A percentile compares a stretch with the other conserved stretches of the same genome.
These are phyloP conservation scores for Zeuzera pyrina DNA, from an alignment of 2,888 invertebrate genomes.

Conservation along the genomic window DNA sequence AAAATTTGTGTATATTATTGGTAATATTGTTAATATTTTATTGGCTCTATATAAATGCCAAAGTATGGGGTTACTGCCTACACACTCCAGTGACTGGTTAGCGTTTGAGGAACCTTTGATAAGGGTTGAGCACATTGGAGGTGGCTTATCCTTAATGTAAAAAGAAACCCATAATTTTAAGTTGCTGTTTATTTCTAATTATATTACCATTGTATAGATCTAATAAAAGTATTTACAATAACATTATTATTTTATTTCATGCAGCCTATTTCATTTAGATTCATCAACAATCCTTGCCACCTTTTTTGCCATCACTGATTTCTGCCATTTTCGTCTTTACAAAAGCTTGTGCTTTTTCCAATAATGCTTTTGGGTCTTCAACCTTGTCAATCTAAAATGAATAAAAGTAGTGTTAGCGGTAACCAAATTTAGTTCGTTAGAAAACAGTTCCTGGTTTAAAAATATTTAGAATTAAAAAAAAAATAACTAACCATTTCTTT, in stretches of 20 bases:
- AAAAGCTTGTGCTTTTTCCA: conserved; percentile 79
- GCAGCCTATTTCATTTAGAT: conserved; percentile 17
- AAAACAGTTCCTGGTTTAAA: conserved; percentile 42
- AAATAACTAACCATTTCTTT: conserved; percentile 53
- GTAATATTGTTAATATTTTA: conserved; percentile 92
- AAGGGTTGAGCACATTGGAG: conserved; percentile 88
- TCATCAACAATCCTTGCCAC: conserved; percentile 28
- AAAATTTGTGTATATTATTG: conserved; percentile 93
- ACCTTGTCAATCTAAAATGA: conserved; percentile 84
- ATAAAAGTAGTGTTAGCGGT: conserved; percentile 3
- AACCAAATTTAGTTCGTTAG: neutral
- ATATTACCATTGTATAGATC: conserved; percentile 40
- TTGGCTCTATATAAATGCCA: conserved; percentile 97
- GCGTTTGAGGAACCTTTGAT: conserved; percentile 95
- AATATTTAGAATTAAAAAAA: conserved; percentile 18
- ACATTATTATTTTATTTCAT: conserved; percentile 22
- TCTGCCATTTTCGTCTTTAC: conserved; percentile 76
- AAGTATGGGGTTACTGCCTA: conserved; percentile 96
- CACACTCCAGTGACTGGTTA: conserved; percentile 98
- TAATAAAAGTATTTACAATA: conserved; percentile 54
- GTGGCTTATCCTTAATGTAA: conserved; percentile 79
- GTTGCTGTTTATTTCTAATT: conserved; percentile 30
- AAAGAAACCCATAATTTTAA: conserved; percentile 15
- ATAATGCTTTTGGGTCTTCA: conserved; percentile 84
- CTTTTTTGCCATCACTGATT: conserved; percentile 49